Base-by-base conservation (phyloP, 1,140 invertebrate species). In the Pissodes strobi region DNA sequence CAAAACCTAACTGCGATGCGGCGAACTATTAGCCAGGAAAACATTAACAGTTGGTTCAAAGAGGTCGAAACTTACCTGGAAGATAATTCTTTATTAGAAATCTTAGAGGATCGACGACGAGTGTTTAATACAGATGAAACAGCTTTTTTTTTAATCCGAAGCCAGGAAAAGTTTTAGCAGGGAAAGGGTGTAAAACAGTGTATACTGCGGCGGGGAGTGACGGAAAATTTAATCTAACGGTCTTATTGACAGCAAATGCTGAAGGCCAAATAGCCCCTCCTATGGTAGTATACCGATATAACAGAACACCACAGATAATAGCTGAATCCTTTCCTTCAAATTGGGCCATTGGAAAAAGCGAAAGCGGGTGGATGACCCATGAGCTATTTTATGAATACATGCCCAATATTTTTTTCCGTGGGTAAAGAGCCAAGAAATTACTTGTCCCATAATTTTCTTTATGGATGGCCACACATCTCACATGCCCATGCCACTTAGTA, bases 301-400 rank as follows among this genome's bases (percentile, higher is more conserved):
- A 58, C 43, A 43, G 23, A 21, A 23, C 25, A 13, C 39, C 55
- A 10, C 10, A 6, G 5, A 15, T 63, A 13, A n/a, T 69, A 4
- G 13, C 49, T 13, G 17, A 25, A 17, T 49, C 30, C 25, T 23
- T 68, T 12, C 61, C 69, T n/a, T 12, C 56, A 43, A 21, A 39
- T 18, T 68, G 69, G 68, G 53, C 38, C 2, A 23, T 79, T 23
- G 78, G 79, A 9, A 56, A 60, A 21, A 70, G 73, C 13, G 76
- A 79, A 4, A 74, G 6, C 27, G 76, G 79, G 2, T 81, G 79
- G 79, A 80, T 79, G 78, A 79, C 63, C 9, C 57, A 45, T 21
- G 70, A 73, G 63, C 67, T 71, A 1, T 82, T 81, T 69, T 80
- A 74, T 61, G 78, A 81, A 64, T 82, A 76, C 52, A 69, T 81